Evolutionary conservation across 2,888 invertebrate species (phyloP).

Genomic region (Drosophila kuntzei): DNA sequence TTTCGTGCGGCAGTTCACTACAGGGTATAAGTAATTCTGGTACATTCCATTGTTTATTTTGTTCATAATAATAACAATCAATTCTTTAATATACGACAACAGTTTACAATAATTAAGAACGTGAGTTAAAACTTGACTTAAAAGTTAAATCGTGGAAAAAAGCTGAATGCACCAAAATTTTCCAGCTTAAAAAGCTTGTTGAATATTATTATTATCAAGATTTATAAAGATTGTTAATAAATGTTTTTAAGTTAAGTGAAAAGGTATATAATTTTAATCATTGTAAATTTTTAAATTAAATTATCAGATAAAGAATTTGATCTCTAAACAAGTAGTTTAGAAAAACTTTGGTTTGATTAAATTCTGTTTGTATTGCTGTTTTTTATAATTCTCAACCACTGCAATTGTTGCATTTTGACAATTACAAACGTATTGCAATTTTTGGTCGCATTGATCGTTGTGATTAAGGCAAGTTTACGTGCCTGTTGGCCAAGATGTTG

Average conservation of each 20-base stretch:
- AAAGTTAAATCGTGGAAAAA: not conserved
- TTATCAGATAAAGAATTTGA: no score
- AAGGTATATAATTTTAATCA: no score
- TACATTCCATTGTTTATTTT: not conserved
- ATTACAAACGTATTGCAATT: not conserved
- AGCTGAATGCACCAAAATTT: not conserved
- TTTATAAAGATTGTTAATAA: not conserved
- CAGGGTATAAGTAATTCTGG: not conserved
- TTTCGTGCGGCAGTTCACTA: no score
- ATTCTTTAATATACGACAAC: slow-evolving; percentile 4
- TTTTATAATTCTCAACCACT: not conserved
- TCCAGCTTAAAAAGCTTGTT: not conserved
- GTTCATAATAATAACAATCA: not conserved
- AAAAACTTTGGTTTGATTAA: no score
- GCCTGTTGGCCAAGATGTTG: slow-evolving; percentile 38
- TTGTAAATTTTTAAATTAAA: not conserved
- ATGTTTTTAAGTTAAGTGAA: no score
- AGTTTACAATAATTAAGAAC: slow-evolving; percentile 11
- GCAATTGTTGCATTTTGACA: not conserved
- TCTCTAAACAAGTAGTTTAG: no score
- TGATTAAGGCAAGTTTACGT: slow-evolving; percentile 46
- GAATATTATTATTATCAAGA: not conserved
- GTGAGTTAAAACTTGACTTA: slow-evolving; percentile 1
- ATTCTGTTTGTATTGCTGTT: no score
- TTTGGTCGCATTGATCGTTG: not conserved